Base-by-base conservation (phyloP, 2,113 vertebrate genomes). In the Bettongia penicillata region DNA sequence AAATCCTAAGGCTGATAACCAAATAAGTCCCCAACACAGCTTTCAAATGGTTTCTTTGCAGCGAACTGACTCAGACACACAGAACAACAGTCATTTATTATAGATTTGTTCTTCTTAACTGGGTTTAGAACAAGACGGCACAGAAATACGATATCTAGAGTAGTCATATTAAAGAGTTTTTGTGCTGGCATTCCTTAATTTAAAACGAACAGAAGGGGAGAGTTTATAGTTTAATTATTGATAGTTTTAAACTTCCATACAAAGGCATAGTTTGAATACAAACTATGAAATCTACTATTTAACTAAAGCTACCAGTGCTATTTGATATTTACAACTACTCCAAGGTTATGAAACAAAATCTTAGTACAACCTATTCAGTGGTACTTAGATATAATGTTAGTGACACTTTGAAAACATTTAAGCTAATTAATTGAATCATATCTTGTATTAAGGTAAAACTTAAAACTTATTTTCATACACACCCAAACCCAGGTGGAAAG, bases 11-110 rank as follows among this genome's bases (percentile, higher is more conserved):
- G 96, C 93, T 89, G 91, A 51, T 84, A 47, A 91, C 93, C 95
- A 98, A 97, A 98, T 96, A 97, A 97, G 94, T 97, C 96, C 97
- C 91, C 96, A 93, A 95, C 92, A 96, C 96, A 96, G 68, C 95
- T 96, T 26, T 95, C 48, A 93, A 94, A 96, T 53, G 49, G 0
- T 92, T 93, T 53, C 93, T 95, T 94, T 5, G 25, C 12, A 68
- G 3, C 95, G 90, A 92, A 92, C 48, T 90, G 94, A 84, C 26
- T 43, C 94, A n/a, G 57, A 93, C 11, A 91, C 9, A 53, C 4
- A 91, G 14, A 93, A 91, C 94, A 31, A 93, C 8, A 90, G 51
- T 47, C 23, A 93, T 16, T 23, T 90, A 96, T 47, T 90, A 94
- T 1, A 96, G 3, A 91, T 37, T 9, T 89, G 94, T 3, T n/a